Evolutionary conservation across 2,797 vertebrate species (phyloP), one percentile per base, ranked within the genome.

Genomic region (Poecile montanus): DNA sequence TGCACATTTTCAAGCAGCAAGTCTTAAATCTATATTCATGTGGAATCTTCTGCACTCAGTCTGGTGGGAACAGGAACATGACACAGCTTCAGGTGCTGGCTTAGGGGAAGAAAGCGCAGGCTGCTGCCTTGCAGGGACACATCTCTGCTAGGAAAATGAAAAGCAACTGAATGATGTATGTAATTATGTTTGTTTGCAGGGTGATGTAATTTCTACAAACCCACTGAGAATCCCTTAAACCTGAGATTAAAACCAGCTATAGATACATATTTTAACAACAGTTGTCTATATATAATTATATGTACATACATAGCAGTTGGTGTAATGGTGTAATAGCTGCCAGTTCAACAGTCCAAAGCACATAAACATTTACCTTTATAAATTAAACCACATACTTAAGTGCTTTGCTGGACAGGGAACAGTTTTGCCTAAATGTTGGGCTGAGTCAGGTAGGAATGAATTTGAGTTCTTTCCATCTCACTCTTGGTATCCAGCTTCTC

Each of bases 111-210:
- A 78, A 94, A 91, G 78, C 84, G 85, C 86, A 92, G 84, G 78
- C 61, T 93, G 75, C 72, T 91, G 93, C 92, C 75, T 93, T 54
- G 81, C 81, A 88, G 88, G 72, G 75, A 76, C 44, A 62, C 54
- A 86, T 57, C 87, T 89, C 73, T 78, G 84, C 57, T 57, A 93
- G 76, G 56, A 61, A 80, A 94, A 53, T 38, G 26, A 70, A 93
- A 95, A 92, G 70, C 19, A 70, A 32, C 60, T 67, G 88, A 94
- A 77, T 78, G 89, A 72, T 90, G 56, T 85, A 58, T 95, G 51
- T 85, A 91, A 95, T 94, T 96, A 91, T 47, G 67, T 56, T 95
- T 89, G 61, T 90, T 96, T 95, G 89, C 75, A 74, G 66, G 44
- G 82, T 85, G 79, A 2, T 78, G 71, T 76, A 79, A 78, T 94